Evolutionary conservation across 2,797 vertebrate genomes (phyloP), one percentile per base, ranked within the genome.

Genomic region (Enteromius mattozi): DNA sequence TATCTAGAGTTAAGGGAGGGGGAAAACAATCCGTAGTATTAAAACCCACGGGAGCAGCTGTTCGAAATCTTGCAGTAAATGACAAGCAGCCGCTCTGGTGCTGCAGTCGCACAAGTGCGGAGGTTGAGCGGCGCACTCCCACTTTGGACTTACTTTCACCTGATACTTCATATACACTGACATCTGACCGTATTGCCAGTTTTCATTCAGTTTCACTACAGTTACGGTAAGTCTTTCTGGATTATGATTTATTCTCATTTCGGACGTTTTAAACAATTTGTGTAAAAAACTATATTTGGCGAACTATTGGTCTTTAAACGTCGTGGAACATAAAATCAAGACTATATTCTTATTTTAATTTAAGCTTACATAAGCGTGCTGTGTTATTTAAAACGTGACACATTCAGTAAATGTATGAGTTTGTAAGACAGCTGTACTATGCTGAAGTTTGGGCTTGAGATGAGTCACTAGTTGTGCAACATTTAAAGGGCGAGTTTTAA

Each of bases 31-130:
- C 71, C 51, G 78, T 86, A 87, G 87, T 88, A 88, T 88, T 92
- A 91, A 92, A 91, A 84, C 72, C 81, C 85, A 86, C 86, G 65
- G 85, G 81, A 88, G 80, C 79, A 74, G 88, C 85, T 84, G 86
- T 30, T 81, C 78, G 49, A 78, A 79, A 77, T 84, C 86, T 86
- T 84, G 87, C 85, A 86, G 90, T 88, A 80, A 88, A 82, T 91
- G 81, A 81, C 83, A 61, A 80, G 82, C 76, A 74, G 85, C 35
- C 21, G 75, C 24, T 37, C 30, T 16, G 71, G 51, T 54, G 74
- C 71, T 9, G 17, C 9, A 61, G 70, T 47, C 2, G 49, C 61
- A 27, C 13, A 17, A 45, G 30, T 56, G 54, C n/a, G 33, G 12
- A 17, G 37, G 2, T 42, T 9, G 19, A 37, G 14, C 77, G 71